A percentile compares a stretch with the other conserved stretches of the same genome.
phyloP scores from a whole-genome alignment of 2,888 invertebrate genomes.

The Erannis defoliaria region DNA sequence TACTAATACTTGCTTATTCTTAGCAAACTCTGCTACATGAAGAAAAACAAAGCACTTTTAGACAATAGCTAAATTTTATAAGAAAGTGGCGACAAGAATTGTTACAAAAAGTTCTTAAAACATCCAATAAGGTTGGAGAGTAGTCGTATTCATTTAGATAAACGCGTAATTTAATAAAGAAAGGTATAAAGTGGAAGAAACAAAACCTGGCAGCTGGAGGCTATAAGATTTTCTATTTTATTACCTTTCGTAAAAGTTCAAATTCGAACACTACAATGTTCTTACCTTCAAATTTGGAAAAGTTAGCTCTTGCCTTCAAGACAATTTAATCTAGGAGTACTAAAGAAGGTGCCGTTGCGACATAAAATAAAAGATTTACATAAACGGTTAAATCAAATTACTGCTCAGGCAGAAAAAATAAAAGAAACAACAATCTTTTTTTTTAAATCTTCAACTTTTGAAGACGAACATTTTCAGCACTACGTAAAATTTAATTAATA shows the following conservation, averaged over 20 bases:
- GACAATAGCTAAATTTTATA: not conserved
- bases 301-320: not conserved
- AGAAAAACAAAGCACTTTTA: not conserved
- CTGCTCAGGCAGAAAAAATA: not conserved
- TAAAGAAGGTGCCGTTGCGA: not conserved
- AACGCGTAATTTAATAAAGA: slow-evolving; percentile 11
- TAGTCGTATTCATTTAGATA: not conserved
- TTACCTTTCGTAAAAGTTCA: not conserved
- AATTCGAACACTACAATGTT: no score
- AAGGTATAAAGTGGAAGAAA: slow-evolving; percentile 7
- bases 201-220: no score
- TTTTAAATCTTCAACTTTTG: no score
- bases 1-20: no score
- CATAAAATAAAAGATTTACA: slow-evolving; percentile 1
- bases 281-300: no score
- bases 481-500: no score
- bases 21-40: no score
- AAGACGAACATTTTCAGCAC: no score
- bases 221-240: not conserved
- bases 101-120: not conserved
- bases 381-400: slow-evolving; percentile 3
- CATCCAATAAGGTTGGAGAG: not conserved
- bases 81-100: not conserved
- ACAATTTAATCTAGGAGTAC: slow-evolving; percentile 1
- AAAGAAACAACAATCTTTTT: no score